These are phyloP conservation scores for Neomorphus geoffroyi DNA, from an alignment of 2,797 vertebrate species.

Conservation along the genomic window DNA sequence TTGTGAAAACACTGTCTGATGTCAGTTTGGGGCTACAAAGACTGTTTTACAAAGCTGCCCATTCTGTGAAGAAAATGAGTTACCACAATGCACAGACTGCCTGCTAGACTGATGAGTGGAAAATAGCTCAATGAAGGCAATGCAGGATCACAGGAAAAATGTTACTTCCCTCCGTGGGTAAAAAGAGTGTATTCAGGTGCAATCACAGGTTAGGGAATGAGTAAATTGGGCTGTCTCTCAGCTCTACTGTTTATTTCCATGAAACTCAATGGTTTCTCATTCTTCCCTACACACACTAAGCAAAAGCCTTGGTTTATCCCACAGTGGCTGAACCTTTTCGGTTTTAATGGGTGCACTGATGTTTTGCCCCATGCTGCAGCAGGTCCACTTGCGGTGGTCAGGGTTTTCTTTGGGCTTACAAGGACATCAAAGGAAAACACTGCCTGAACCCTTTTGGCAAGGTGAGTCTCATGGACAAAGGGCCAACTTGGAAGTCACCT, in stretches of 20 bases:
- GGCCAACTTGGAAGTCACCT: not conserved
- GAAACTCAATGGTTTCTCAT: not conserved
- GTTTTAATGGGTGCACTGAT: not conserved
- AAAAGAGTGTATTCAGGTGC: not conserved
- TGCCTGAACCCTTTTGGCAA: not conserved
- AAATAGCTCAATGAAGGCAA: not conserved
- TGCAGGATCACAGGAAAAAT: not conserved
- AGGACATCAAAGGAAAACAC: not conserved
- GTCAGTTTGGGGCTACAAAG: not conserved
- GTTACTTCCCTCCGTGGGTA: not conserved
- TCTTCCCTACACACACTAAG: not conserved
- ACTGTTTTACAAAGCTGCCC: slow-evolving; percentile 2
- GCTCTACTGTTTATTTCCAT: not conserved
- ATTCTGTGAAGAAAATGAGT: not conserved
- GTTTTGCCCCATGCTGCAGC: not conserved
- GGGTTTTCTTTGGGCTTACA: not conserved
- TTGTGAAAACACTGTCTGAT: not conserved
- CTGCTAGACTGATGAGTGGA: not conserved
- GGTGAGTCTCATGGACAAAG: not conserved
- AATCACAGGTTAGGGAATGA: not conserved
- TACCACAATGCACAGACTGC: not conserved
- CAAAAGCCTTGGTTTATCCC: not conserved
- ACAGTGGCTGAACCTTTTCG: not conserved
- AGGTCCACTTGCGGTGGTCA: accelerated
- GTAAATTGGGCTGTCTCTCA: not conserved